Evolutionary conservation across 2,888 invertebrate species (phyloP), one percentile per base, ranked within the genome.

Genomic region (Laspeyria flexula): DNA sequence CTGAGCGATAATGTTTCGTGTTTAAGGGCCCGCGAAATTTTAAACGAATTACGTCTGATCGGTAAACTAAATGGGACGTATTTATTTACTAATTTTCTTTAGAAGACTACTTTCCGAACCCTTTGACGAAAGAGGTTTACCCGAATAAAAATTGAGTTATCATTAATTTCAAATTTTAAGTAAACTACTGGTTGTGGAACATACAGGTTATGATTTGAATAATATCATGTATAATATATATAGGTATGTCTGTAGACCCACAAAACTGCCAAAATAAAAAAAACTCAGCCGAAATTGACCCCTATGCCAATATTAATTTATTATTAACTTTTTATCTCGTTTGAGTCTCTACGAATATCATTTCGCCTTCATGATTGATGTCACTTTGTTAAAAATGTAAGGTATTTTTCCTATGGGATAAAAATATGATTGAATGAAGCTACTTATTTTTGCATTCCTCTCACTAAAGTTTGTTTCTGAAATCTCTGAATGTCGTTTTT

Each of bases 31-130:
- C n/a, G 48, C 31, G 21, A 34, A 55, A 59, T 47, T 56, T 63
- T 12, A 52, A 57, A 56, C 45, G 58, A 57, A 49, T 57, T 59
- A 41, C 45, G 39, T 65, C 63, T 55, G 58, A 66, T 66, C 60
- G 46, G 55, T 58, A 47, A 60, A 64, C 58, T 41, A 51, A 63
- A 51, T 31, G 38, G 45, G 3, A 25, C 4, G 25, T 25, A 25
- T 3, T 3, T 25, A 25, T 47, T 43, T 42, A 46, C 48, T 44
- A 43, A 47, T 59, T 58, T 57, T 59, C 55, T 25, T 45, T 5
- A 34, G 37, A 39, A 13, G 57, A 50, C 34, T 15, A 45, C 29
- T 51, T 63, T 40, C 23, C 40, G 30, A 54, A 31, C 34, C 27
- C 47, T 58, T 65, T 60, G 51, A 50, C 16, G 16, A 25, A 30